Evolutionary conservation across 2,113 vertebrate species (phyloP).

Genomic region (Smithornis capensis): DNA sequence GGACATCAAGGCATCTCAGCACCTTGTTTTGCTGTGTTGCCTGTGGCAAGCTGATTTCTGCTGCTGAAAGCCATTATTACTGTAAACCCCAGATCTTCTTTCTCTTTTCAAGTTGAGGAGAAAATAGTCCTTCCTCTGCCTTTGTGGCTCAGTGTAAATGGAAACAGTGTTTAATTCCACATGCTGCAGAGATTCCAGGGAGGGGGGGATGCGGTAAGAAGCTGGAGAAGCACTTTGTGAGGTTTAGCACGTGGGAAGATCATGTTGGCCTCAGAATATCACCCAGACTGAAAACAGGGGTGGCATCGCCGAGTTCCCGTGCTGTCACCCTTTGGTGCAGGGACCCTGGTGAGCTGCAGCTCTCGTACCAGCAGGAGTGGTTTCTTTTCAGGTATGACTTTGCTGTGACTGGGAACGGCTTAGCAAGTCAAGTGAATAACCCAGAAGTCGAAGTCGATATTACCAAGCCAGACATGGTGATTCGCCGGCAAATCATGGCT

Average conservation of each 20-base stretch:
- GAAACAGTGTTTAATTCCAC: neutral
- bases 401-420: slow-evolving; percentile 88
- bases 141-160: neutral
- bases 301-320: neutral
- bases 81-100: neutral
- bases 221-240: neutral
- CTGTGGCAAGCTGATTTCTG: neutral
- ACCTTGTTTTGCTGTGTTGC: neutral
- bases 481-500: slow-evolving; percentile 89
- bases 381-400: slow-evolving; percentile 84
- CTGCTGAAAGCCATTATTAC: neutral
- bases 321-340: accelerated
- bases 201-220: neutral
- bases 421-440: slow-evolving; percentile 93
- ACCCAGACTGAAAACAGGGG: neutral
- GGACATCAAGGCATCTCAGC: neutral
- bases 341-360: accelerated
- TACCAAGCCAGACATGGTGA: slow-evolving; percentile 87
- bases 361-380: neutral
- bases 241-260: neutral
- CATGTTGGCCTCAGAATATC: neutral
- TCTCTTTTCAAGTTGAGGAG: neutral
- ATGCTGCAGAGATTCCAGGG: neutral
- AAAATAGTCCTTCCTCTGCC: neutral
- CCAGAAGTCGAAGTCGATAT: slow-evolving; percentile 94